phyloP scores from a whole-genome alignment of 2,888 invertebrate genomes.

The Orthosia incerta region DNA sequence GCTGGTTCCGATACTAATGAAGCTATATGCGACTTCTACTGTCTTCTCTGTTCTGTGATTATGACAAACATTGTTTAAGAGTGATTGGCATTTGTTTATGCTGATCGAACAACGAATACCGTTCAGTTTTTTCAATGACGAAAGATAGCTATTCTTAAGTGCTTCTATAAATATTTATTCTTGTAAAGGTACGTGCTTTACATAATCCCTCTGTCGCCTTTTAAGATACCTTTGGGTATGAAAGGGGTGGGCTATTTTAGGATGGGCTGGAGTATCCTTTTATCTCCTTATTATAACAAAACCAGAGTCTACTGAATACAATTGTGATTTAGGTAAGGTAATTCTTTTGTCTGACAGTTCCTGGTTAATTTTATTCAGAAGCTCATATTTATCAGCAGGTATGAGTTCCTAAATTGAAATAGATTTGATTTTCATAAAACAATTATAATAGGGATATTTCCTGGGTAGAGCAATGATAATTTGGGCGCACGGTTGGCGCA shows the following conservation, averaged over 20 bases:
- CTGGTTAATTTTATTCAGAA: neutral
- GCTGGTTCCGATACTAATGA: no score
- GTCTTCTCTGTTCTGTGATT: no score
- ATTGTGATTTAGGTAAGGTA: neutral
- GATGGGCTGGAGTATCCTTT: neutral
- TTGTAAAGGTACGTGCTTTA: slow-evolving; percentile 4
- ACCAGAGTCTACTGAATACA: neutral
- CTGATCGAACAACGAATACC: slow-evolving; percentile 4
- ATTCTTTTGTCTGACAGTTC: neutral
- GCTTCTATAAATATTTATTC: slow-evolving; percentile 15
- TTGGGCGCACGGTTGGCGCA: no score
- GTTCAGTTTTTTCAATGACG: slow-evolving; percentile 1
- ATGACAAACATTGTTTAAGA: slow-evolving; percentile 27
- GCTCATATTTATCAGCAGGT: no score
- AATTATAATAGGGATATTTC: no score
- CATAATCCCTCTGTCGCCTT: slow-evolving; percentile 9
- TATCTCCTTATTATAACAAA: neutral
- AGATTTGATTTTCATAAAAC: no score
- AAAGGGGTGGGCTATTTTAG: slow-evolving; percentile 20
- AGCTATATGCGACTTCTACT: no score
- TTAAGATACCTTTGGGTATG: neutral
- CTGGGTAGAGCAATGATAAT: no score
- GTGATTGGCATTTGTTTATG: slow-evolving; percentile 49
- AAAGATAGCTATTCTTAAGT: slow-evolving; percentile 3
- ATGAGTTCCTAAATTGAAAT: no score